Percentiles rank a stretch among this genome's conserved stretches.
Conservation (phyloP, 2,888 invertebrate genomes). For the Dasypolia templi region DNA sequence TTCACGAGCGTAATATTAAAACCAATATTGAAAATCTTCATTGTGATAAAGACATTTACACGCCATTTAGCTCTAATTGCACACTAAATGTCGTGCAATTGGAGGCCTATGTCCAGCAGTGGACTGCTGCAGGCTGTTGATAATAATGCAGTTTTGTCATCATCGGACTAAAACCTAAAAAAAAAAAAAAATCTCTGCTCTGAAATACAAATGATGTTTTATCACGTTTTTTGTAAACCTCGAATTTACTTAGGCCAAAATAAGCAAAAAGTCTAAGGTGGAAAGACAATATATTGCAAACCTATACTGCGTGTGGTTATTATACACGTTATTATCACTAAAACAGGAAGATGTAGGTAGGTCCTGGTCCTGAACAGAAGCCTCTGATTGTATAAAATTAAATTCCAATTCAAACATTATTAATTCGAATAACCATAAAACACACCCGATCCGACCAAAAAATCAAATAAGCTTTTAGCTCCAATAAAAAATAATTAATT, state of each 20-base stretch:
- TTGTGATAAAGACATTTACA: background rate
- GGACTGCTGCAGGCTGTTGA: too few relatives aligned
- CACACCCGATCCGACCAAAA: conserved; percentile 5
- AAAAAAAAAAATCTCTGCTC: too few relatives aligned
- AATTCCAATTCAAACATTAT: conserved; percentile 13
- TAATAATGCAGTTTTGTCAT: background rate
- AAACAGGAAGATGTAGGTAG: background rate
- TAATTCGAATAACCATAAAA: conserved; percentile 43
- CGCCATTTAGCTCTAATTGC: too few relatives aligned
- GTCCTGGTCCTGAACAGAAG: background rate
- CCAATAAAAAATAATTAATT: conserved; percentile 52
- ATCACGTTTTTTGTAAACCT: background rate
- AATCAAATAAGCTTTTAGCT: conserved; percentile 32
- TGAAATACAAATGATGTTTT: background rate
- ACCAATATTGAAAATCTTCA: background rate
- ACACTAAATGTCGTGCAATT: too few relatives aligned
- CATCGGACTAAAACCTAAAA: background rate
- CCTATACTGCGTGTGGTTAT: background rate
- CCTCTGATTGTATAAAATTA: conserved; percentile 6
- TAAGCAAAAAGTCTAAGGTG: background rate
- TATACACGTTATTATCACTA: background rate
- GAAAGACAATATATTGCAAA: background rate
- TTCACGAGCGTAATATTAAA: too few relatives aligned
- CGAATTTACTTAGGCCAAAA: background rate
- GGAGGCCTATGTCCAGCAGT: too few relatives aligned